A percentile compares a stretch with the other conserved stretches of the same genome.
phyloP scores from a whole-genome alignment of 1,140 invertebrate genomes.

The Paramacrobiotus metropolitanus region DNA sequence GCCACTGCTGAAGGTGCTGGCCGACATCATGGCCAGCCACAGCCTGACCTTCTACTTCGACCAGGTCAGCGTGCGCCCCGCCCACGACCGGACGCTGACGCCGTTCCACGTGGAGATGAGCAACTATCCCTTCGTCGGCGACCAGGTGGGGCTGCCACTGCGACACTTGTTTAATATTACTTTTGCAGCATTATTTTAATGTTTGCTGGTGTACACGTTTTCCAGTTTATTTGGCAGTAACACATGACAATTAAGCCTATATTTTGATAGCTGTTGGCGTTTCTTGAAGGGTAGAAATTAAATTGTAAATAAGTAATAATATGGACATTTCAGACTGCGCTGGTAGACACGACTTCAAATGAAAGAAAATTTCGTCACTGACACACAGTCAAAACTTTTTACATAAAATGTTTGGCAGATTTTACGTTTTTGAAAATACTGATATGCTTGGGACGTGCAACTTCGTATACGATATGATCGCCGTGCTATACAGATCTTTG shows the following conservation, averaged over 20 bases:
- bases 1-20: conserved; percentile 15
- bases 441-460: neutral
- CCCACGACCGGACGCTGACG: conserved; percentile 14
- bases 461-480: neutral
- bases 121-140: conserved; percentile 19
- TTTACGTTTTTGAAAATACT: neutral
- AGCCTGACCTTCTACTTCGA: conserved; percentile 18
- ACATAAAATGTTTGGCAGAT: neutral
- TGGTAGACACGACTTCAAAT: too few species aligned
- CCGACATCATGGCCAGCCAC: conserved; percentile 12
- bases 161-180: neutral
- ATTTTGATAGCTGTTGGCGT: neutral
- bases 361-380: too few species aligned
- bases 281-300: neutral
- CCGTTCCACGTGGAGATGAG: conserved; percentile 20
- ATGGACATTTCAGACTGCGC: too few species aligned
- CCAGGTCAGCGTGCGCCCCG: conserved; percentile 19
- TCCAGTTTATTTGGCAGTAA: too few species aligned
- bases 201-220: too few species aligned
- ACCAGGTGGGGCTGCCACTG: conserved; percentile 11
- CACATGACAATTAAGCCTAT: neutral
- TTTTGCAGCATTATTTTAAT: neutral
- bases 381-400: too few species aligned
- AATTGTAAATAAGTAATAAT: too few species aligned
- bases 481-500: too few species aligned